Evolutionary conservation across 2,797 vertebrate species (phyloP), one percentile per base, ranked within the genome.

Genomic region (Sus cebifrons): DNA sequence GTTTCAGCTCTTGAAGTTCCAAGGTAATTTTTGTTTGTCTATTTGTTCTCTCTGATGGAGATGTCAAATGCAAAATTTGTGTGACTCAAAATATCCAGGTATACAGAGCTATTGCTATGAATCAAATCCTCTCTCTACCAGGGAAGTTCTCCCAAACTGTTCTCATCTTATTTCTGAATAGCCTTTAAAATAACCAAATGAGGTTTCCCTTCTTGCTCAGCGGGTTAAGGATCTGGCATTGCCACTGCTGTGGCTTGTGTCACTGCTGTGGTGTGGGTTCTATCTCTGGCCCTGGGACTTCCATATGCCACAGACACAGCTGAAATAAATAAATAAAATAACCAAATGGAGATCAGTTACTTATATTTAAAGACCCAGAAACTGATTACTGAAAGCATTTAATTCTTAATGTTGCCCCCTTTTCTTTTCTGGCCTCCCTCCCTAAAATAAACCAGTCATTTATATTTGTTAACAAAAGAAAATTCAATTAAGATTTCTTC

Each of bases 351-450:
- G 40, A 77, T 64, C 36, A 87, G 62, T 88, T 58, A 54, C 81
- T 86, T 94, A n/a, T 54, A 21, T 71, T 95, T 89, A 71, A 83
- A 93, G 56, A 81, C 71, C 71, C 62, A 58, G 81, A 92, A 91
- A 75, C 5, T 77, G 52, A 89, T 93, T 79, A 6, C 52, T 81
- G 40, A 40, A 71, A 91, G 44, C 65, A 68, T 71, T 88, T 95
- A 64, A 21, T 83, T 32, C 52, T 96, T 74, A 58, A n/a, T 23
- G 23, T 71, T 73, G 17, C 27, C 25, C 86, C 36, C 6, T 91
- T 36, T 74, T 94, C 78, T 44, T 93, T 75, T 49, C 67, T 58
- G 40, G 32, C 68, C 36, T 86, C 56, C 54, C 10, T 91, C 49
- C 60, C 15, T 83, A 14, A 93, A 95, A 89, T 54, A 92, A 92